Evolutionary conservation across 2,888 invertebrate genomes (phyloP), one percentile per base, ranked within the genome.

Genomic region (Blastobasis adustella): DNA sequence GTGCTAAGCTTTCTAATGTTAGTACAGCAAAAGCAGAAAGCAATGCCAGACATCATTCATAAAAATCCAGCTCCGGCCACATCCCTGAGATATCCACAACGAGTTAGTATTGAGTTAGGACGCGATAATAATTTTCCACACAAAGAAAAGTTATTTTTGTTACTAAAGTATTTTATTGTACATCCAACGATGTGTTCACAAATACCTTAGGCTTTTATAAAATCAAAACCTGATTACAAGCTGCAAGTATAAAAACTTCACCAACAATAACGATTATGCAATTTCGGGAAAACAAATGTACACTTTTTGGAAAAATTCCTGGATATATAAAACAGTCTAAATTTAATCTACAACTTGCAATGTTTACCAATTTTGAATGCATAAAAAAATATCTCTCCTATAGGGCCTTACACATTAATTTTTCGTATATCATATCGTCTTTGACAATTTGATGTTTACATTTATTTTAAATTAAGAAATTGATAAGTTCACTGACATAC

Each of bases 331-430:
- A 54, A 54, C 53, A 38, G 51, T 52, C 51, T 71, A 76, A 67
- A 65, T 69, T 60, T 59, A 60, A 52, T 70, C 70, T 79, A 78
- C 66, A 73, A 73, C 62, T 73, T 66, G 80, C 74, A 66, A 74
- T 78, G 76, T 23, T 42, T 76, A 76, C 69, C 79, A 83, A 84
- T 79, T 84, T 81, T 77, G 83, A 84, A 83, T 79, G 86, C 78
- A 81, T 87, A 87, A 87, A 87, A 86, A 87, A 88, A 88, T 87
- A 88, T 85, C 78, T 84, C 79, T 85, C 77, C 80, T 80, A 82
- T 82, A 81, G 79, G 85, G 84, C 83, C 86, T 86, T 84, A 87
- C 85, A 83, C 76, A 84, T 81, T 79, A 81, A 79, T 79, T 76
- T 83, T 76, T 83, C 83, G 85, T 84, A 82, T 82, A 86, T 83